phyloP scores from a whole-genome alignment of 2,888 invertebrate genomes.

The Selenia dentaria region DNA sequence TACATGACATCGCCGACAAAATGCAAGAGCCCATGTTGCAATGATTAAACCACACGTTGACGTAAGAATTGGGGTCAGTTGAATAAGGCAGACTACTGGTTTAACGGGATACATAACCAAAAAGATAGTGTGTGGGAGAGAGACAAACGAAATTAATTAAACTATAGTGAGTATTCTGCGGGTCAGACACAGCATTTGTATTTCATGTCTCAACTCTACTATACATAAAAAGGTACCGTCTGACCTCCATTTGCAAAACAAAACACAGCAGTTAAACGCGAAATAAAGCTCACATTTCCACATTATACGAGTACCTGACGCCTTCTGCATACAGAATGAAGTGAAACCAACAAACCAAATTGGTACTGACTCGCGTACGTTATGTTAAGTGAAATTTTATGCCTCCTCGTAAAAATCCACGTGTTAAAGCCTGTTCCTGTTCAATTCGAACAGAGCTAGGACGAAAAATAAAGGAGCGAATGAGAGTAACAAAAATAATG shows the following conservation, averaged over 20 bases:
- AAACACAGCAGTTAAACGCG: conserved; percentile 43
- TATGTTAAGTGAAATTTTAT: conserved; percentile 72
- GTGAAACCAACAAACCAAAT: conserved; percentile 60
- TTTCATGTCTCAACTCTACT: conserved; percentile 13
- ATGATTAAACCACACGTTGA: no score
- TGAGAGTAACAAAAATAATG: conserved; percentile 15
- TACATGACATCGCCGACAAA: no score
- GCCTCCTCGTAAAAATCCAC: conserved; percentile 64
- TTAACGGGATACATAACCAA: no score
- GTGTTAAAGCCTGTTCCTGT: conserved; percentile 27
- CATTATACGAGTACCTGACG: conserved; percentile 51
- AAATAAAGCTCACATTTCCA: conserved; percentile 58
- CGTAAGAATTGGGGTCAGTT: no score
- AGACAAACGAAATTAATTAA: neutral
- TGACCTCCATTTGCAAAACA: conserved; percentile 32
- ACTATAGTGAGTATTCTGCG: neutral
- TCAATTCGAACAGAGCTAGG: conserved; percentile 23
- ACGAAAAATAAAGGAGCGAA: conserved; percentile 9
- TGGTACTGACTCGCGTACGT: conserved; percentile 49
- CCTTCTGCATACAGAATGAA: conserved; percentile 57
- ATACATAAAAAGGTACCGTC: conserved; percentile 19
- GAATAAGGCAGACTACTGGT: no score
- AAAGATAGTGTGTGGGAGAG: no score
- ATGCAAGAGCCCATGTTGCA: no score
- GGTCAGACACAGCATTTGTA: conserved; percentile 10